Conservation (phyloP, 1,140 invertebrate genomes). For the Zaprionus tsacasi region DNA sequence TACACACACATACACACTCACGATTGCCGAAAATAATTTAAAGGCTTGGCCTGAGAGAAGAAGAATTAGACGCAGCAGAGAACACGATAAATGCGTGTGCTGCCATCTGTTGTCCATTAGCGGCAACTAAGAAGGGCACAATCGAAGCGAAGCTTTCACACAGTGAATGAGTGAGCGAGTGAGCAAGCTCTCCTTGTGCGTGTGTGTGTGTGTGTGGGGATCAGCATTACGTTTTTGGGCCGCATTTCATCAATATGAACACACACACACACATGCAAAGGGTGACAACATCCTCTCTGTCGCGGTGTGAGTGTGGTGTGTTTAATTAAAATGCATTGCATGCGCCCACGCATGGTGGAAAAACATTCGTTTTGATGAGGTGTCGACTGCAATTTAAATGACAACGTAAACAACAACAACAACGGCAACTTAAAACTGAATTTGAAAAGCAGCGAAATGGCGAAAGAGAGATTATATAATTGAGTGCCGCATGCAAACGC, state of each 20-base stretch:
- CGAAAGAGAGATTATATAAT: constrained; percentile 64
- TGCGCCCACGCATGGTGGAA: constrained; percentile 55
- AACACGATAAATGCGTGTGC: constrained; percentile 19
- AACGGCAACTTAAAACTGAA: constrained; percentile 44
- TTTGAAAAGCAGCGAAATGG: constrained; percentile 46
- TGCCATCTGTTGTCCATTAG: constrained; percentile 71
- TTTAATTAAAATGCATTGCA: constrained; percentile 65
- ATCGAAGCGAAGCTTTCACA: constrained; percentile 52
- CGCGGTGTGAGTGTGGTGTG: constrained; percentile 7
- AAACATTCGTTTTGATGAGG: constrained; percentile 81
- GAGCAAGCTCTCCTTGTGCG: constrained; percentile 47
- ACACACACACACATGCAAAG: constrained; percentile 4
- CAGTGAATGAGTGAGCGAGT: no score
- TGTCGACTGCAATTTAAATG: constrained; percentile 78
- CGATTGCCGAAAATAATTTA: constrained; percentile 54
- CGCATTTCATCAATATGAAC: constrained; percentile 12
- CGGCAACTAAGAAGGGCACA: constrained; percentile 54
- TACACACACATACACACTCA: constrained; percentile 25
- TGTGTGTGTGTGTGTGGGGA: constrained; percentile 27
- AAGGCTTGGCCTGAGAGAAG: constrained; percentile 64
- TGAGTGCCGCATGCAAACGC: constrained; percentile 27
- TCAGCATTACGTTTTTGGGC: constrained; percentile 35
- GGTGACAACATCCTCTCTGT: constrained; percentile 38
- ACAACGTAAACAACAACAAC: constrained; percentile 48
- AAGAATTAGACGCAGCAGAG: constrained; percentile 39